Evolutionary conservation across 2,888 invertebrate genomes (phyloP).

Genomic region (Cotesia congregata): DNA sequence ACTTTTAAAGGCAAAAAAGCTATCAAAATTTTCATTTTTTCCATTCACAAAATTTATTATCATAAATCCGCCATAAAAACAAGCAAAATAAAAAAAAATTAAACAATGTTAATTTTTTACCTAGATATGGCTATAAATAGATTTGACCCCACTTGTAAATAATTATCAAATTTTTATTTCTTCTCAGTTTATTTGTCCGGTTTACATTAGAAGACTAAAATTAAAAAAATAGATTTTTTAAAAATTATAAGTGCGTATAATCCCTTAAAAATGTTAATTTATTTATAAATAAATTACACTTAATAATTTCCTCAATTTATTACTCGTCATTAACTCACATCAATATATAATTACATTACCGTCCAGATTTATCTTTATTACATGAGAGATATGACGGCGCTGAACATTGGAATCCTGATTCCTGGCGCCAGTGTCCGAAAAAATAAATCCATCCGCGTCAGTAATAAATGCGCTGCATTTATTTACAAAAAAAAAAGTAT

Average conservation of each 20-base stretch:
- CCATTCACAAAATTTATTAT: too few relatives aligned
- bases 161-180: not conserved
- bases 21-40: too few relatives aligned
- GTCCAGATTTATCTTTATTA: not conserved
- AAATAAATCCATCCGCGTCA: constrained; percentile 15
- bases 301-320: not conserved
- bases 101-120: too few relatives aligned
- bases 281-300: not conserved
- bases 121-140: too few relatives aligned
- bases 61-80: too few relatives aligned
- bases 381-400: not conserved
- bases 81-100: too few relatives aligned
- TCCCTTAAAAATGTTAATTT: not conserved
- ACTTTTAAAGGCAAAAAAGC: too few relatives aligned
- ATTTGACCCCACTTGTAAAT: too few relatives aligned
- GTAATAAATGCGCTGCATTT: constrained; percentile 14
- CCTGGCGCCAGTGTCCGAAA: constrained; percentile 25
- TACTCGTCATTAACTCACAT: not conserved
- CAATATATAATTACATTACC: constrained; percentile 18
- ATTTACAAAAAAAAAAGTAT: not conserved
- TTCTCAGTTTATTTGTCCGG: not conserved
- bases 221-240: not conserved
- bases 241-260: too few relatives aligned
- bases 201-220: too few relatives aligned
- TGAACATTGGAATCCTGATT: constrained; percentile 14